Percentiles rank a stretch among this genome's conserved stretches.
These are phyloP conservation scores for Adelognathus sp. DNA, from an alignment of 2,888 invertebrate genomes.

Conservation along the genomic window DNA sequence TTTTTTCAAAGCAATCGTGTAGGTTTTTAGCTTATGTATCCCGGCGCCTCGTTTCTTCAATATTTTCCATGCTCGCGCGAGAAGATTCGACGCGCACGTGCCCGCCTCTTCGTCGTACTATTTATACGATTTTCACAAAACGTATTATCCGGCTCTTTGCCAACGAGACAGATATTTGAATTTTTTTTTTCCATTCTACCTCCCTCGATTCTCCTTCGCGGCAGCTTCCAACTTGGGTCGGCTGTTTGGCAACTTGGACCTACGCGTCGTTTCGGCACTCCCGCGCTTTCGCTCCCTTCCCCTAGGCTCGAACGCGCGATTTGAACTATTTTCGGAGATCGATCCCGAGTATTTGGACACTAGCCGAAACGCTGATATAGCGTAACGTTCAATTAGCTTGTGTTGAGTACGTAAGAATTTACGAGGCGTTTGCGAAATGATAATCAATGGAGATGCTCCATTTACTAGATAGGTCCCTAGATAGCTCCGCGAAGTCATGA, in stretches of 20 bases:
- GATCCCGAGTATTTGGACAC: not conserved
- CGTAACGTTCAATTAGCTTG: not conserved
- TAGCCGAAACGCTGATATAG: not conserved
- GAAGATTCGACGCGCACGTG: constrained; percentile 21
- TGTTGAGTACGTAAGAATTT: not conserved
- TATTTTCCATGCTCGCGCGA: too few species aligned
- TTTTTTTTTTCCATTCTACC: not conserved
- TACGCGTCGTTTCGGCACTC: not conserved
- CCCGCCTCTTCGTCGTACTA: constrained; percentile 23
- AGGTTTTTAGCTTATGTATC: not conserved
- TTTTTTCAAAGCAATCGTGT: not conserved
- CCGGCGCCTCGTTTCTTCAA: constrained; percentile 17
- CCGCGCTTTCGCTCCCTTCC: not conserved
- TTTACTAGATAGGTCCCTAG: too few species aligned
- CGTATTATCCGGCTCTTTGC: not conserved
- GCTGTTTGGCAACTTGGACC: not conserved
- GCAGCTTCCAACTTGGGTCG: not conserved
- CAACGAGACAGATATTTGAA: not conserved
- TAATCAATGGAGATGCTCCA: not conserved
- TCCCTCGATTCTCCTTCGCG: not conserved
- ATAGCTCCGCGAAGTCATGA: too few species aligned
- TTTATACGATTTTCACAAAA: constrained; percentile 33
- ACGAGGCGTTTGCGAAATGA: not conserved
- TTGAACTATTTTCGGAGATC: constrained; percentile 15
- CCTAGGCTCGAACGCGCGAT: not conserved